A percentile compares a stretch with the other conserved stretches of the same genome.
Conservation (phyloP, 2,888 invertebrate species). For the Eremobia ochroleuca region DNA sequence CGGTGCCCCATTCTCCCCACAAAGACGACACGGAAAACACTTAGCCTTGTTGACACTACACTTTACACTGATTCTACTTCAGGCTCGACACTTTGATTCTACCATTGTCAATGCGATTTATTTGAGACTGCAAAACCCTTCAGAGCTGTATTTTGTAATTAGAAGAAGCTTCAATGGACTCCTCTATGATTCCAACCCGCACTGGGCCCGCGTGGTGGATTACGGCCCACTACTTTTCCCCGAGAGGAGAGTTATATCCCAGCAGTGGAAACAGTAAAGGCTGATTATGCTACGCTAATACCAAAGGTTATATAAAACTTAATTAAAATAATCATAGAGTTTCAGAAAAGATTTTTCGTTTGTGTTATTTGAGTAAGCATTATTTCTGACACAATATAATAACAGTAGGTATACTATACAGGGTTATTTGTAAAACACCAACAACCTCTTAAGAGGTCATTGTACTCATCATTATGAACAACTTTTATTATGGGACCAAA, state of each 20-base stretch:
- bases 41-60: constrained; percentile 90
- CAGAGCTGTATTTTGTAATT: constrained; percentile 52
- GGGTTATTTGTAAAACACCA: too few species aligned
- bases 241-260: too few species aligned
- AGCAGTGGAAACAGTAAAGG: too few species aligned
- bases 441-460: too few species aligned
- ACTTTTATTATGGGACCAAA: too few species aligned
- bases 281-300: neutral
- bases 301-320: neutral
- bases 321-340: neutral
- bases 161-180: constrained; percentile 46
- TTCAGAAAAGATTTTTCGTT: neutral
- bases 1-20: constrained; percentile 76
- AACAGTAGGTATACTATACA: too few species aligned
- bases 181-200: too few species aligned
- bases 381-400: neutral
- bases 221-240: too few species aligned
- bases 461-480: too few species aligned
- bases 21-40: constrained; percentile 89
- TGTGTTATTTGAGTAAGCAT: neutral
- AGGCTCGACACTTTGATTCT: constrained; percentile 76
- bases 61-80: constrained; percentile 85
- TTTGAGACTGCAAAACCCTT: constrained; percentile 42
- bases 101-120: constrained; percentile 63
- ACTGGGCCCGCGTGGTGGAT: too few species aligned